Percentiles rank a stretch among this genome's conserved stretches.
These are phyloP conservation scores for Bucco capensis DNA, from an alignment of 2,113 vertebrate species.

Conservation along the genomic window DNA sequence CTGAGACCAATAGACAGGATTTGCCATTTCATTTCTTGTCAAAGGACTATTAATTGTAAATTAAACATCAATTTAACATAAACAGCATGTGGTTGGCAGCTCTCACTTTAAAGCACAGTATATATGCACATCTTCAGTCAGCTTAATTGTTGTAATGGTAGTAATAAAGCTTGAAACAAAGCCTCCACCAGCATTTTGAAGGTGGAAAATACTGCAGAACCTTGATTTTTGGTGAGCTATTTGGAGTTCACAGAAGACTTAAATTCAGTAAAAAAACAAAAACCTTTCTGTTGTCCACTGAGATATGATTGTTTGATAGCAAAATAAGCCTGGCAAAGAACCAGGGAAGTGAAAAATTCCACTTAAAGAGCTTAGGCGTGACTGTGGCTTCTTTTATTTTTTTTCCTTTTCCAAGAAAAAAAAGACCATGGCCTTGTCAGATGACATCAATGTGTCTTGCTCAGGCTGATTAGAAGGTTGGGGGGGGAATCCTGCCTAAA, in stretches of 20 bases:
- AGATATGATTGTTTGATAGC: background rate
- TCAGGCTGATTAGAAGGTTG: background rate
- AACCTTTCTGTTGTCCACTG: background rate
- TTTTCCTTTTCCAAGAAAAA: background rate
- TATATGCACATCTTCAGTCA: background rate
- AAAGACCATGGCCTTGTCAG: background rate
- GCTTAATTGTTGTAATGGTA: background rate
- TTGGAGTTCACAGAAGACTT: background rate
- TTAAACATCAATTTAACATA: slow-evolving; percentile 18
- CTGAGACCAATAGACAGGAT: background rate
- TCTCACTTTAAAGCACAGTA: background rate
- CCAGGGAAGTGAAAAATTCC: background rate
- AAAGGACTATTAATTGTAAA: slow-evolving; percentile 31
- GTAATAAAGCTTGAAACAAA: background rate
- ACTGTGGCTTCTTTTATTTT: background rate
- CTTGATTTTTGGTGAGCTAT: background rate
- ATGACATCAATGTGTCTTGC: background rate
- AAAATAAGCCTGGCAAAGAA: background rate
- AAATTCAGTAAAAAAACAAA: background rate
- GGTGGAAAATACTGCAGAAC: background rate
- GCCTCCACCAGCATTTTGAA: background rate
- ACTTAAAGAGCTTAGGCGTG: background rate
- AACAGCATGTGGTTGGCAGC: background rate
- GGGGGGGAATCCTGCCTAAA: background rate
- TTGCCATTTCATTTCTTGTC: background rate